Conservation (phyloP, 2,113 vertebrate species). For the Notiomystis cincta region DNA sequence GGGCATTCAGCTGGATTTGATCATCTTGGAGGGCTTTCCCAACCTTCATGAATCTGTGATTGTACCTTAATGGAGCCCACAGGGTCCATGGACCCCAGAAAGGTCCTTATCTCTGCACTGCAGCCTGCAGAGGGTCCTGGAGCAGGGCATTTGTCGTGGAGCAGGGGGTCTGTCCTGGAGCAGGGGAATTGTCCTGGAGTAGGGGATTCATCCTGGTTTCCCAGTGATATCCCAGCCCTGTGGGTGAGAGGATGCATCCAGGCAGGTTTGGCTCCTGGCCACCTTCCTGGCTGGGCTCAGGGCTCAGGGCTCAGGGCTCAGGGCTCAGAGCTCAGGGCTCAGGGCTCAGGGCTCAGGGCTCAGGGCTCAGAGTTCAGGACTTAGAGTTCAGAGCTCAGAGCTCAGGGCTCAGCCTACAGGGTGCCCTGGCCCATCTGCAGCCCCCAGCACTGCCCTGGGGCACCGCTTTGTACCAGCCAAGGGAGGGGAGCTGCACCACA, state of each 20-base stretch:
- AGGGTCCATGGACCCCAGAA: background rate
- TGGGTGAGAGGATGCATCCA: background rate
- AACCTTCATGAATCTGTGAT: background rate
- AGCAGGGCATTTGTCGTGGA: background rate
- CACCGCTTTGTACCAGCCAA: background rate
- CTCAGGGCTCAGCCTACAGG: background rate
- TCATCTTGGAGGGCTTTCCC: background rate
- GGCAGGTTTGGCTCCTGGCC: background rate
- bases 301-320: too few species aligned
- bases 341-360: too few species aligned
- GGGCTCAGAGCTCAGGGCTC: too few species aligned
- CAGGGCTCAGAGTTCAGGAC: too few species aligned
- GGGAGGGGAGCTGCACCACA: background rate
- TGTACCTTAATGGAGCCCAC: background rate
- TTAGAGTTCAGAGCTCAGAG: too few species aligned
- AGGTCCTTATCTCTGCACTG: background rate
- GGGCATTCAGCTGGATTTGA: background rate
- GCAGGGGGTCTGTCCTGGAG: background rate
- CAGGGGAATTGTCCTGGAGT: background rate
- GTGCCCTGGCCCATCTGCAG: background rate
- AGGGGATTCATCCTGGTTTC: background rate
- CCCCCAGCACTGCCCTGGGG: background rate
- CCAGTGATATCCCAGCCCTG: background rate
- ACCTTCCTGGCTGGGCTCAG: rapidly evolving
- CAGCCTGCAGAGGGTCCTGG: background rate